phyloP scores from a whole-genome alignment of 2,888 invertebrate species.

The Desoria tigrina region DNA sequence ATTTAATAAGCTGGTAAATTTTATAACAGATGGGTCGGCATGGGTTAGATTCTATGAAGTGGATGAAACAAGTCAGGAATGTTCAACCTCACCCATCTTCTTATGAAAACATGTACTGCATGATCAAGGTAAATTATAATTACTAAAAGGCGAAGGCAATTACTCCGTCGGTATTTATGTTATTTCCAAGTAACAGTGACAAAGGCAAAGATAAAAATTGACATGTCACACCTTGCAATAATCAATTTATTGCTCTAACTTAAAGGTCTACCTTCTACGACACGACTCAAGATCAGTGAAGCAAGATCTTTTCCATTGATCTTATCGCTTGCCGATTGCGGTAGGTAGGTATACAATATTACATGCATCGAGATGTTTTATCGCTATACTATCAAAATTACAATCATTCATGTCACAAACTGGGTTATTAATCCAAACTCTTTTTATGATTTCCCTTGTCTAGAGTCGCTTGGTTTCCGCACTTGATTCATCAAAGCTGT shows the following conservation, averaged over 20 bases:
- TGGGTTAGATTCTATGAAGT: slow-evolving; percentile 2
- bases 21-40: slow-evolving; percentile 3
- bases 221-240: slow-evolving; percentile 6
- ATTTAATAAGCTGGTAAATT: background rate
- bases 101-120: slow-evolving; percentile 4
- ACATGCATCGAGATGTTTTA: background rate
- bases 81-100: slow-evolving; percentile 5
- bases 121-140: slow-evolving; percentile 6
- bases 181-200: background rate
- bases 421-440: slow-evolving; percentile 10
- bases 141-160: background rate
- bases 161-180: background rate
- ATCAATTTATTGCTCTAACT: slow-evolving; percentile 17
- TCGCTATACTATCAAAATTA: slow-evolving; percentile 8
- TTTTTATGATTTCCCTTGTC: slow-evolving; percentile 20
- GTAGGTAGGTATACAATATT: slow-evolving; percentile 20
- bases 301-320: slow-evolving; percentile 10
- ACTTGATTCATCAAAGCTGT: slow-evolving; percentile 4
- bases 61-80: slow-evolving; percentile 6
- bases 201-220: slow-evolving; percentile 2
- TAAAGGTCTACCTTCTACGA: slow-evolving; percentile 13
- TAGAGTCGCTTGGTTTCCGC: slow-evolving; percentile 19
- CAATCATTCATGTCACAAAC: slow-evolving; percentile 8
- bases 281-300: slow-evolving; percentile 15
- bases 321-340: slow-evolving; percentile 18